phyloP scores from a whole-genome alignment of 2,113 vertebrate genomes.

The Onychorhynchus coronatus region DNA sequence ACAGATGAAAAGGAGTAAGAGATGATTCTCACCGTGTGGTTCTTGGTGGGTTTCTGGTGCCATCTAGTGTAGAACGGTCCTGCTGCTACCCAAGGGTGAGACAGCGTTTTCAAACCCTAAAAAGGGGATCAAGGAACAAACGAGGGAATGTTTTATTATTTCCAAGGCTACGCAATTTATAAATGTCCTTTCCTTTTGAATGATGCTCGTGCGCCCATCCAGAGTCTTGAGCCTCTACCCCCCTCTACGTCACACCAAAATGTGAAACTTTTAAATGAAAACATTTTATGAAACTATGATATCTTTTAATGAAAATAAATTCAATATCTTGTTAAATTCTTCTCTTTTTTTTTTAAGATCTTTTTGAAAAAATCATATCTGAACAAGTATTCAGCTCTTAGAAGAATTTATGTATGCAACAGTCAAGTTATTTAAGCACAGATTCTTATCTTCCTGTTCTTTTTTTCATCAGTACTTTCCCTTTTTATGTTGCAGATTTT shows the following conservation, averaged over 20 bases:
- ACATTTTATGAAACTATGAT: background rate
- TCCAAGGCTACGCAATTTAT: rapidly evolving
- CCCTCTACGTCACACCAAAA: background rate
- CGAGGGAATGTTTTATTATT: background rate
- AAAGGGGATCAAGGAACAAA: background rate
- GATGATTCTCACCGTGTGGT: background rate
- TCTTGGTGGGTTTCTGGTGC: constrained; percentile 52
- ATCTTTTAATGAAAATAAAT: background rate
- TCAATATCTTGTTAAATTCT: background rate
- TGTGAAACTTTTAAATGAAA: background rate
- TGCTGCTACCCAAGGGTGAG: background rate
- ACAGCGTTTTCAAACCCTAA: background rate
- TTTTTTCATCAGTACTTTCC: background rate
- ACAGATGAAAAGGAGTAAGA: background rate
- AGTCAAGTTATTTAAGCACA: background rate
- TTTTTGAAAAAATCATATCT: background rate
- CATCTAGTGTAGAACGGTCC: constrained; percentile 68
- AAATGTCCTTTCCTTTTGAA: background rate
- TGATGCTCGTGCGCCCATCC: background rate
- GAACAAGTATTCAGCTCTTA: background rate
- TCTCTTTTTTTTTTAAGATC: rapidly evolving
- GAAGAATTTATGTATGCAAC: background rate
- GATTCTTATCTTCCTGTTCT: background rate
- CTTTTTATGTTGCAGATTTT: constrained; percentile 81
- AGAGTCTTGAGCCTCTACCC: background rate